A percentile compares a stretch with the other conserved stretches of the same genome.
phyloP scores from a whole-genome alignment of 2,888 invertebrate species.

The Sesamia inferens region DNA sequence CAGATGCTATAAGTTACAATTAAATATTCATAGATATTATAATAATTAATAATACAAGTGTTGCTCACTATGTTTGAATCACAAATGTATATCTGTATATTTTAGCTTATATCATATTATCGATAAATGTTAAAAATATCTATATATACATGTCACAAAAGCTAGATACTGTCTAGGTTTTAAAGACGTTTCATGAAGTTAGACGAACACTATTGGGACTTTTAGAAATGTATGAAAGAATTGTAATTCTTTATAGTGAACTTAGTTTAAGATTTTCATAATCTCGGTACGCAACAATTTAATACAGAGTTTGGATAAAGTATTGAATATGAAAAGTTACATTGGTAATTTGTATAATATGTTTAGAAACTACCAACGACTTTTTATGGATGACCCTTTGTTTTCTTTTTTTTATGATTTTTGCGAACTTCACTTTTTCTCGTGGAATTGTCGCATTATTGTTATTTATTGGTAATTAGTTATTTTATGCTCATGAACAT shows the following conservation, averaged over 20 bases:
- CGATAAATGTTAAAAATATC: conserved; percentile 61
- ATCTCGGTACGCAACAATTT: conserved; percentile 64
- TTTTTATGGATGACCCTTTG: conserved; percentile 59
- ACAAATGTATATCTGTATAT: conserved; percentile 72
- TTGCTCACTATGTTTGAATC: conserved; percentile 76
- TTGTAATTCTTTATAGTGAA: conserved; percentile 63
- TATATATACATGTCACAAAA: conserved; percentile 65
- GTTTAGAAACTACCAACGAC: conserved; percentile 58
- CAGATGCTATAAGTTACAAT: conserved; percentile 66
- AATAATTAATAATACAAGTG: conserved; percentile 69
- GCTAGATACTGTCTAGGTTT: conserved; percentile 58
- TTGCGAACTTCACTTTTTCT: conserved; percentile 68
- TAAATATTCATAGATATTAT: conserved; percentile 66
- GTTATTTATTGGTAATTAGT: conserved; percentile 88
- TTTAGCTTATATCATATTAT: conserved; percentile 68
- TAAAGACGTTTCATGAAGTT: conserved; percentile 26
- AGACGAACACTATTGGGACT: conserved; percentile 57
- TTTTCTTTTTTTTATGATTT: conserved; percentile 58
- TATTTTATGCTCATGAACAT: conserved; percentile 82
- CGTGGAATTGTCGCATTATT: conserved; percentile 75
- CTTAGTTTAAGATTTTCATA: conserved; percentile 64
- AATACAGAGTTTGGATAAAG: conserved; percentile 49
- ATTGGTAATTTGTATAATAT: conserved; percentile 55
- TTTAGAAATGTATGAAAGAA: conserved; percentile 61
- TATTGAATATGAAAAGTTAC: conserved; percentile 55